Conservation (phyloP, 35 echinoderm and acorn worm genomes). For the Strongylocentrotus purpuratus region DNA sequence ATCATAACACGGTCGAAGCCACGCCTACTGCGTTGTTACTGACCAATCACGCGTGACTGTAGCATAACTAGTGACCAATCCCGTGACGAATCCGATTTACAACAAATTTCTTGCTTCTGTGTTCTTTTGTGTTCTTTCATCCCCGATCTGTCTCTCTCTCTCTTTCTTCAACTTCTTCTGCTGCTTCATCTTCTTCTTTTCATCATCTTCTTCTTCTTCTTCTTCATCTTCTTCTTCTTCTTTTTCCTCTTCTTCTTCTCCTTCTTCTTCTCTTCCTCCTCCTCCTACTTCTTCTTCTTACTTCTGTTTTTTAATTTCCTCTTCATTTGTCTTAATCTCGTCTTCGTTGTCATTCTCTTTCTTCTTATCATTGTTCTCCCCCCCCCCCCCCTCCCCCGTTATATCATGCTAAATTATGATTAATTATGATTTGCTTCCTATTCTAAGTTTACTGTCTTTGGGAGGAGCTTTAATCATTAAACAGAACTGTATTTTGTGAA, state of each 20-base stretch:
- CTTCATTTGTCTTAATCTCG: neutral
- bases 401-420: too few species aligned
- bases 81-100: neutral
- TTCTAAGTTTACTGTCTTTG: too few species aligned
- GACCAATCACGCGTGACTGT: neutral
- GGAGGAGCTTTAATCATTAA: too few species aligned
- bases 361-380: too few species aligned
- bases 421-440: too few species aligned
- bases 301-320: neutral
- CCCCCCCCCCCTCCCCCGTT: too few species aligned
- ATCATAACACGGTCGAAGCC: neutral
- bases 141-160: neutral
- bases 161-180: neutral
- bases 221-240: neutral
- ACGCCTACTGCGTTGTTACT: neutral
- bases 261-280: too few species aligned
- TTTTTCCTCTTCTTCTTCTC: too few species aligned
- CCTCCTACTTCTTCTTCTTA: neutral
- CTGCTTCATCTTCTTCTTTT: neutral
- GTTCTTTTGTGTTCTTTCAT: too few species aligned
- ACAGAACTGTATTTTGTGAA: too few species aligned
- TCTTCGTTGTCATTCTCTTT: too few species aligned
- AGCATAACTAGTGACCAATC: slow-evolving; percentile 12
- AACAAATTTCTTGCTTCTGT: too few species aligned
- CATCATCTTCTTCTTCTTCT: neutral